These are phyloP conservation scores for Hofmannophila pseudospretella DNA, from an alignment of 2,888 invertebrate species.

Conservation along the genomic window DNA sequence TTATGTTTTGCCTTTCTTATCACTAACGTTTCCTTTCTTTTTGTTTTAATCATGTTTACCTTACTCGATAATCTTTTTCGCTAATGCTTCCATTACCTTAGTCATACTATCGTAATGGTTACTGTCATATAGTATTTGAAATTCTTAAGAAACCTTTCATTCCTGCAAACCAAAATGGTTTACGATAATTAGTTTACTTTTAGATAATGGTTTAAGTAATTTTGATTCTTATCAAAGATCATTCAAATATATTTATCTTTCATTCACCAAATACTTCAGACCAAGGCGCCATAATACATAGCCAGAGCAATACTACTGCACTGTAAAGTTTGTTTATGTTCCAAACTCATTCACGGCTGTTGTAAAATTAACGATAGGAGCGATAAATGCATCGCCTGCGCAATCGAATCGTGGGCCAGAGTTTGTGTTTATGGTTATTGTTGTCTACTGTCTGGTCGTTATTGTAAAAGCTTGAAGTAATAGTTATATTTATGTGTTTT, in stretches of 20 bases:
- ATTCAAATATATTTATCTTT: too few species aligned
- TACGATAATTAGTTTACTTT: too few species aligned
- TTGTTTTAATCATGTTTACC: too few species aligned
- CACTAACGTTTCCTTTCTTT: too few species aligned
- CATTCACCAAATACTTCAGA: not conserved
- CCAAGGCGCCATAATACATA: not conserved
- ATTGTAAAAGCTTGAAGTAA: not conserved
- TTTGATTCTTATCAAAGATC: too few species aligned
- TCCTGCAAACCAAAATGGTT: too few species aligned
- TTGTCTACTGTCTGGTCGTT: not conserved
- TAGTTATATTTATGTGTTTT: not conserved
- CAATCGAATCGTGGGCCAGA: not conserved
- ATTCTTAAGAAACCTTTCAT: too few species aligned
- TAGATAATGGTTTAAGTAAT: too few species aligned
- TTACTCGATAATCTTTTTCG: too few species aligned
- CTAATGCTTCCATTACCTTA: too few species aligned
- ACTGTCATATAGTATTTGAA: too few species aligned
- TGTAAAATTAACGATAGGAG: slow-evolving; percentile 2
- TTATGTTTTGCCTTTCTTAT: not conserved
- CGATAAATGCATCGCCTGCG: not conserved
- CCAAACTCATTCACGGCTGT: slow-evolving; percentile 1
- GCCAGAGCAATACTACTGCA: not conserved
- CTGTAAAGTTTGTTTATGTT: slow-evolving; percentile 3
- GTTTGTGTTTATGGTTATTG: not conserved
- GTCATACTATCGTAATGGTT: too few species aligned